Base-by-base conservation (phyloP, 2,113 vertebrate species). In the Nymphicus hollandicus region DNA sequence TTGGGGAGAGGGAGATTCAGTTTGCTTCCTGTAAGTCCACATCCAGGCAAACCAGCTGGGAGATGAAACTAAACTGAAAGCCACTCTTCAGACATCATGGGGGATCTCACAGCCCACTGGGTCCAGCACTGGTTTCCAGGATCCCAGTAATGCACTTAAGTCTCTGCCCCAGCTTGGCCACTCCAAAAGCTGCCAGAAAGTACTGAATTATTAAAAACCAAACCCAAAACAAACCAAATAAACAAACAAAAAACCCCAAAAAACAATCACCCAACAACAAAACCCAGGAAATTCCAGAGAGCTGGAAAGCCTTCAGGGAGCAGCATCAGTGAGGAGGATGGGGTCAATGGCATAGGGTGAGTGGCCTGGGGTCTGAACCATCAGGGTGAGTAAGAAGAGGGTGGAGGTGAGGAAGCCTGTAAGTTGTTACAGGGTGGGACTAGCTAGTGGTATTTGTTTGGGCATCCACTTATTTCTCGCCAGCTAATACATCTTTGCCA, bases 1-100 rank as follows among this genome's bases (percentile, higher is more conserved):
- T 7, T 0, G 0, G 9, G 20, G 20, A 85, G 13, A 47, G 5
- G 69, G 20, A 46, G 9, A 24, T 52, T 63, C 78, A 52, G 7
- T 73, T 80, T 53, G 44, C 11, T 69, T 70, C 27, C 20, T 52
- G 7, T 35, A 78, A 35, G 16, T 35, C 47, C n/a, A 19, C 28
- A 33, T 82, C 39, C 10, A 44, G 13, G 53, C 9, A 46, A 82
- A 84, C 47, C 18, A 39, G 24, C 23, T 89, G 58, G 20, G 27
- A 91, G 19, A 77, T 35, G 23, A 88, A 89, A 31, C 28, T 41
- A 73, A 39, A 73, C 41, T 23, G 46, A 89, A 80, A 90, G 53
- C 13, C 29, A 64, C 16, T 22, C 61, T 88, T 71, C 43, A 84
- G 25, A 35, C 29, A 64, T 4, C 0, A 0, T 13, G 15, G 5